Conservation (phyloP, 1,140 invertebrate genomes). For the Hestina assimilis region DNA sequence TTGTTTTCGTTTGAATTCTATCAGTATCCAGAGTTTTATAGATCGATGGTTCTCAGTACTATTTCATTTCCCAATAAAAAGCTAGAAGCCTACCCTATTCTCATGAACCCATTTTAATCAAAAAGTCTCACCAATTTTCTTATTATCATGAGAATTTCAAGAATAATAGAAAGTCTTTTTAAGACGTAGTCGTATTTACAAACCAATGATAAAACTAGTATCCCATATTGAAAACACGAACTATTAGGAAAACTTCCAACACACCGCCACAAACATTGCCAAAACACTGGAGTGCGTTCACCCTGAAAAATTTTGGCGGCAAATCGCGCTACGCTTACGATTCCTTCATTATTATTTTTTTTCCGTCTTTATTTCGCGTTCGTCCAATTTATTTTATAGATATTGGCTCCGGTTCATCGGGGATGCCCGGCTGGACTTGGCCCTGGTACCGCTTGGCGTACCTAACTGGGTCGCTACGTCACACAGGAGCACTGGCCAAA, state of each 20-base stretch:
- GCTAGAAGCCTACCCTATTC: too few species aligned
- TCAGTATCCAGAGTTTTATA: too few species aligned
- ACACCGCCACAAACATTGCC: slow-evolving; percentile 47
- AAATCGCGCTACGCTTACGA: slow-evolving; percentile 55
- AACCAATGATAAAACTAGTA: slow-evolving; percentile 42
- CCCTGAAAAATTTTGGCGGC: slow-evolving; percentile 72
- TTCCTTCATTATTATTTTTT: slow-evolving; percentile 71
- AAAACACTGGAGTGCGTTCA: slow-evolving; percentile 74
- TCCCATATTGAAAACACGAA: slow-evolving; percentile 58
- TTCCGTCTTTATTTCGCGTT: slow-evolving; percentile 53
- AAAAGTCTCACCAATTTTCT: background rate
- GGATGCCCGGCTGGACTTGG: slow-evolving; percentile 71
- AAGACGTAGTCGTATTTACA: slow-evolving; percentile 40
- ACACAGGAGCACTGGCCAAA: slow-evolving; percentile 69
- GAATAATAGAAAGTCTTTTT: background rate
- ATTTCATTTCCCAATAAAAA: too few species aligned
- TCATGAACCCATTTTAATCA: too few species aligned
- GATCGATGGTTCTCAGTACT: too few species aligned
- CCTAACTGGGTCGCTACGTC: slow-evolving; percentile 72
- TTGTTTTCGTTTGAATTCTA: too few species aligned
- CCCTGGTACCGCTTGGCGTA: slow-evolving; percentile 70
- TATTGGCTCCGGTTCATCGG: slow-evolving; percentile 73
- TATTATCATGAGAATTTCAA: background rate
- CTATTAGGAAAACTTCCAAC: slow-evolving; percentile 71
- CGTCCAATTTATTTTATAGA: slow-evolving; percentile 76